Conservation (phyloP, 2,797 vertebrate genomes). For the Tapera naevia region DNA sequence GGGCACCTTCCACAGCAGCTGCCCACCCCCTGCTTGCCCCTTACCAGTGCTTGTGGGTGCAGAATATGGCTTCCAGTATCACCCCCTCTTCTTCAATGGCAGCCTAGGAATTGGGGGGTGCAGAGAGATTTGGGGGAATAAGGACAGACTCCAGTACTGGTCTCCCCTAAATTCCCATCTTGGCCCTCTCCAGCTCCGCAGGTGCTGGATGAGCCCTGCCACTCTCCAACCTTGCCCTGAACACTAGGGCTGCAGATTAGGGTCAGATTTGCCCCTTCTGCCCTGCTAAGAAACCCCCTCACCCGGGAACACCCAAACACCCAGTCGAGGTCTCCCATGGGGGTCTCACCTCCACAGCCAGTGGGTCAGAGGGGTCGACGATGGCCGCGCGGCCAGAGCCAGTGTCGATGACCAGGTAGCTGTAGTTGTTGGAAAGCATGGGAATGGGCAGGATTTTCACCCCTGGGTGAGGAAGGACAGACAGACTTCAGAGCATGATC, state of each 20-base stretch:
- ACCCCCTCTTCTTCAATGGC: slow-evolving; percentile 88
- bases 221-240: neutral
- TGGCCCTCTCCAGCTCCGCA: neutral
- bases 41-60: slow-evolving; percentile 98
- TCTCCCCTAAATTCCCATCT: neutral
- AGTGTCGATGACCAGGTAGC: slow-evolving; percentile 93
- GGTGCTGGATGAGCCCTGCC: neutral
- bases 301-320: neutral
- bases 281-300: neutral
- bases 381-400: slow-evolving; percentile 83
- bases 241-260: neutral
- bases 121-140: neutral
- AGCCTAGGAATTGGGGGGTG: slow-evolving; percentile 70
- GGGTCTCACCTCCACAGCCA: slow-evolving; percentile 86
- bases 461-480: slow-evolving; percentile 70
- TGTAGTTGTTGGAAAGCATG: slow-evolving; percentile 95
- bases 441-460: slow-evolving; percentile 94
- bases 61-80: slow-evolving; percentile 91
- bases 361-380: slow-evolving; percentile 92
- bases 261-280: neutral
- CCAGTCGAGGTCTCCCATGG: fast-evolving
- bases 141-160: neutral
- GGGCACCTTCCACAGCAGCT: neutral
- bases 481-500: neutral
- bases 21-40: neutral